These are phyloP conservation scores for Thamnophis sirtalis DNA, from an alignment of 2,113 vertebrate genomes.

Conservation along the genomic window DNA sequence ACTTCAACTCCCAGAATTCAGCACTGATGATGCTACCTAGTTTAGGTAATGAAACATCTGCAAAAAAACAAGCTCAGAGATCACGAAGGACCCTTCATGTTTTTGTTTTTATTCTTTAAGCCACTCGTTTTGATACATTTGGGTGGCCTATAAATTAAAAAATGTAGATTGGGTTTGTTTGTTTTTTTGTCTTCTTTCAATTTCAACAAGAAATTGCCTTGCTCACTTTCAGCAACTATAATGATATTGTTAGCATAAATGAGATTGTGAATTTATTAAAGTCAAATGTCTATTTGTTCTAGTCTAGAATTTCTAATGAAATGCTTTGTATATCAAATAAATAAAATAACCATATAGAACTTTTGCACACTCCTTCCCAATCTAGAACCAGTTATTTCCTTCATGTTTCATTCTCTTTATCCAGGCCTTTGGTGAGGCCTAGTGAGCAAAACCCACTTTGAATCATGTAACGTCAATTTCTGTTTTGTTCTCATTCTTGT, in stretches of 20 bases:
- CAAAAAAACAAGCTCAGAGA: neutral
- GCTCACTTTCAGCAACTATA: neutral
- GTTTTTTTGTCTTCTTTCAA: neutral
- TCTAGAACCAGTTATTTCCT: neutral
- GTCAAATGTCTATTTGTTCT: neutral
- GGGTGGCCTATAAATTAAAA: neutral
- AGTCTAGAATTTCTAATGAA: neutral
- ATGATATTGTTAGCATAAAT: neutral
- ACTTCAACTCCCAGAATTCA: no score
- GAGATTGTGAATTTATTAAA: neutral
- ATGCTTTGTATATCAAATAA: neutral
- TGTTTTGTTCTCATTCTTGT: neutral
- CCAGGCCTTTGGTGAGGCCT: neutral
- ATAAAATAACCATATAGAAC: neutral
- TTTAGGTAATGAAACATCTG: neutral
- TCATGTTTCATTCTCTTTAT: neutral
- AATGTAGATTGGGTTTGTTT: neutral
- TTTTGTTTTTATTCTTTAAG: neutral
- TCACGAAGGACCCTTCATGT: neutral
- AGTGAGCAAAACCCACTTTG: neutral
- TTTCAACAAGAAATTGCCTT: neutral
- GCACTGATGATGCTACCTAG: neutral
- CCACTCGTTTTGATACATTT: neutral
- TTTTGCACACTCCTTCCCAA: neutral
- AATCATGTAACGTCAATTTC: neutral